Conservation (phyloP, 2,797 vertebrate genomes). For the Zalophus californianus region DNA sequence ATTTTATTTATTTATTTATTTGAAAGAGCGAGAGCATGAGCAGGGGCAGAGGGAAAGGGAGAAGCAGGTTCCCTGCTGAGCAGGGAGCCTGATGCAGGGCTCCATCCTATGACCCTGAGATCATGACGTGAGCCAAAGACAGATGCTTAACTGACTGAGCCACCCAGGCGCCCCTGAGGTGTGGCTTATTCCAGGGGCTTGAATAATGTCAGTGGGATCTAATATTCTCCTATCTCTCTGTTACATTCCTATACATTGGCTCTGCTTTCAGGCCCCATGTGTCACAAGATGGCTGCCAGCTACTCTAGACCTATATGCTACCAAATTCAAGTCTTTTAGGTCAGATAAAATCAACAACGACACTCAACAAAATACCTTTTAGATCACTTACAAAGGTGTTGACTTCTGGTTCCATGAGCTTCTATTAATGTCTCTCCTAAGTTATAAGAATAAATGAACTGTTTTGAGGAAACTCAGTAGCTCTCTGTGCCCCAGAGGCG, state of each 20-base stretch:
- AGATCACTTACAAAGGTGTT: background rate
- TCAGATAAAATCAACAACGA: background rate
- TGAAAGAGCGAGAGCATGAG: too few relatives aligned
- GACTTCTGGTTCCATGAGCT: background rate
- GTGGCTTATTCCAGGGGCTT: background rate
- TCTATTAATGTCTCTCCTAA: background rate
- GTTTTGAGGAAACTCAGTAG: background rate
- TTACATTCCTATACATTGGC: background rate
- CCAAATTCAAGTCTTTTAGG: background rate
- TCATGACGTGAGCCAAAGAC: too few relatives aligned
- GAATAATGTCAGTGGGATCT: background rate
- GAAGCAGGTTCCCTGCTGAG: too few relatives aligned
- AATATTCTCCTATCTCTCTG: background rate
- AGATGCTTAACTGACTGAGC: too few relatives aligned
- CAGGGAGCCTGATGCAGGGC: too few relatives aligned
- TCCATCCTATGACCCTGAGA: too few relatives aligned
- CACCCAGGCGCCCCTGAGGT: background rate
- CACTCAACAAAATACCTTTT: background rate
- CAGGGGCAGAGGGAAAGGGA: too few relatives aligned
- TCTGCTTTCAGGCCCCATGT: background rate
- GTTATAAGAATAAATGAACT: background rate
- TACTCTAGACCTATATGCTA: background rate
- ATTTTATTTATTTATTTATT: too few relatives aligned
- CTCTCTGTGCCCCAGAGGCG: background rate
- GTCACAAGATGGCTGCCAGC: background rate